Base-by-base conservation (phyloP, 2,888 invertebrate species). In the Dorcus hopei region DNA sequence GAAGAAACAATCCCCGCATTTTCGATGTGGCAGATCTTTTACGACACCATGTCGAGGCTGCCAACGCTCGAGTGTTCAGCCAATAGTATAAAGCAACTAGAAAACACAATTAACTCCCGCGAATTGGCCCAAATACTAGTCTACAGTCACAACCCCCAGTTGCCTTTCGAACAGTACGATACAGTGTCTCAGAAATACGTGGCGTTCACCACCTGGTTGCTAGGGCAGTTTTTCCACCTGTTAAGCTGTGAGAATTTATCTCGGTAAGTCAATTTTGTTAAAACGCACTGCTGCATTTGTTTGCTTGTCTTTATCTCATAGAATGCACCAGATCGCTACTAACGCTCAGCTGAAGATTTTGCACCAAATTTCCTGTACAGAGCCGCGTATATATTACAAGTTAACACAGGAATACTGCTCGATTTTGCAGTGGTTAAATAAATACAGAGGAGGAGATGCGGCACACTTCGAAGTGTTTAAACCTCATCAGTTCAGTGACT, bases 191-290 rank as follows among this genome's bases (percentile, higher is more conserved):
- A 71, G 52, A 74, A 75, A 59, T 77, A 78, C 65, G 69, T 72
- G 73, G 79, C 84, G 2, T 88, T 87, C 65, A 85, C 85, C 54
- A 83, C 82, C 11, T 89, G 88, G 88, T 73, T 88, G 2, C 77
- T 88, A 54, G 88, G 87, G n/a, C 80, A 84, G 69, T 78, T 88
- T 66, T 87, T 87, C 72, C 85, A 86, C 76, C 77, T 88, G 40
- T 80, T 86, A 72, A 84, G 83, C 42, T 80, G 82, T 3, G 79
- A 82, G 51, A 80, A 82, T 66, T 72, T 85, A 42, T 70, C 73
- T 51, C 78, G 79, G 83, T 83, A 77, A 48, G 65, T 67, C 56
- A 58, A 61, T 23, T 69, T 64, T 71, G 69, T 51, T 64, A 63
- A 68, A 43, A 63, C 65, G 19, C 58, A 63, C 38, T 60, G 57